Evolutionary conservation across 2,888 invertebrate genomes (phyloP), one percentile per base, ranked within the genome.

Genomic region (Sphaerophoria taeniata): DNA sequence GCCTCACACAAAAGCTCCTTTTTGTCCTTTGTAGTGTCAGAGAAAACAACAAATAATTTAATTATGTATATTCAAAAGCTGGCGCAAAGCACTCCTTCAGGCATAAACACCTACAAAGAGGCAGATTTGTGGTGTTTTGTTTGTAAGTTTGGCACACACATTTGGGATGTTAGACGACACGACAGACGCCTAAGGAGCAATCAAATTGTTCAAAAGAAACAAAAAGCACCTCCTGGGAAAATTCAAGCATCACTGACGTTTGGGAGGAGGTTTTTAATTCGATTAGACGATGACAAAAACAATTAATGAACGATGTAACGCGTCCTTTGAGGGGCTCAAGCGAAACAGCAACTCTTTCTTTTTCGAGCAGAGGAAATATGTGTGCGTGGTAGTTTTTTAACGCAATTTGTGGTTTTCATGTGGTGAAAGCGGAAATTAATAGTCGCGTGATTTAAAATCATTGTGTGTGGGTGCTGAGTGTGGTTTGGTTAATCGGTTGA

Each of bases 281-380:
- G 91, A 91, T 91, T 92, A 91, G 90, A 43, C 43, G 39, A 39
- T 9, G 43, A 90, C 90, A 89, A 89, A 90, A 92, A 90, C 92
- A 91, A 91, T 92, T 92, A 92, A 91, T 90, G 90, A 24, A 24
- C 43, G 43, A 89, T 90, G 90, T 91, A 91, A 91, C 91, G 91
- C 91, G 91, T 91, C 90, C 90, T 91, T 90, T 89, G 89, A 87
- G 87, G 71, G 60, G 73, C 61, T 49, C 11, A 47, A 67, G 69
- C 70, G 58, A 24, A 78, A 56, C 7, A 45, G 31, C 24, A 2
- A n/a, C n/a, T n/a, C n/a, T 33, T 16, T 49, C 51, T 73, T 6
- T 51, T 34, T n/a, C n/a, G n/a, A 12, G 34, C 9, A 24, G 11
- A 6, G 2, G 9, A 16, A 12, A 39, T 1, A 7, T n/a, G 16